Evolutionary conservation across 2,888 invertebrate species (phyloP).

Genomic region (Cancer borealis): DNA sequence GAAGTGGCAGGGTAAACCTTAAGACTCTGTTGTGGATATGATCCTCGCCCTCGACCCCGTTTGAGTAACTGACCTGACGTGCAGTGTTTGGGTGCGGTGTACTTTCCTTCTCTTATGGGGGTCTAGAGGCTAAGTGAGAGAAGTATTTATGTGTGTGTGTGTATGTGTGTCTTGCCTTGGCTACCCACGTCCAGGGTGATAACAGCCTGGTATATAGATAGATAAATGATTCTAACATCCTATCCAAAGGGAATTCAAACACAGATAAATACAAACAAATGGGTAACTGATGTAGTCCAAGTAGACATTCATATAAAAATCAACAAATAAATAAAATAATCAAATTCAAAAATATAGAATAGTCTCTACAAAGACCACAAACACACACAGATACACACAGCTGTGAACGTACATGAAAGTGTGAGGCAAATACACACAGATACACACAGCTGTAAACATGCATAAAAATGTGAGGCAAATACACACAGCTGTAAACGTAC

Average conservation of each 20-base stretch:
- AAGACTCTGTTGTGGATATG: too few relatives aligned
- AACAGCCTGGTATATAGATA: too few relatives aligned
- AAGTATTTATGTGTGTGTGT: too few relatives aligned
- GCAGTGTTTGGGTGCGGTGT: too few relatives aligned
- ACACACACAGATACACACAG: neutral
- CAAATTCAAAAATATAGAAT: neutral
- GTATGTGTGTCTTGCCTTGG: too few relatives aligned
- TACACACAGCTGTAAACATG: conserved; percentile 37
- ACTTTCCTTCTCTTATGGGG: too few relatives aligned
- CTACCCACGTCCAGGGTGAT: too few relatives aligned
- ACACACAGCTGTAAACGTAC: conserved; percentile 56
- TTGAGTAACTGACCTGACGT: too few relatives aligned
- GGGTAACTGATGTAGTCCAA: neutral
- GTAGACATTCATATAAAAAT: neutral
- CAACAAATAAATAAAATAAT: neutral
- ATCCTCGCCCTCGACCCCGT: too few relatives aligned
- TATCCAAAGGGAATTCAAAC: neutral
- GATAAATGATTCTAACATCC: neutral
- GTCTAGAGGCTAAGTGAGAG: too few relatives aligned
- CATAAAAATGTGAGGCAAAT: conserved; percentile 68
- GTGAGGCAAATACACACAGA: conserved; percentile 57
- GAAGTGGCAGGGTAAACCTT: too few relatives aligned
- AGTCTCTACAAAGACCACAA: neutral
- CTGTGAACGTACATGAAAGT: conserved; percentile 65
- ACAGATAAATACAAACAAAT: neutral